Percentiles rank a stretch among this genome's conserved stretches.
Conservation (phyloP, 2,113 vertebrate genomes). For the Hiodon alosoides region DNA sequence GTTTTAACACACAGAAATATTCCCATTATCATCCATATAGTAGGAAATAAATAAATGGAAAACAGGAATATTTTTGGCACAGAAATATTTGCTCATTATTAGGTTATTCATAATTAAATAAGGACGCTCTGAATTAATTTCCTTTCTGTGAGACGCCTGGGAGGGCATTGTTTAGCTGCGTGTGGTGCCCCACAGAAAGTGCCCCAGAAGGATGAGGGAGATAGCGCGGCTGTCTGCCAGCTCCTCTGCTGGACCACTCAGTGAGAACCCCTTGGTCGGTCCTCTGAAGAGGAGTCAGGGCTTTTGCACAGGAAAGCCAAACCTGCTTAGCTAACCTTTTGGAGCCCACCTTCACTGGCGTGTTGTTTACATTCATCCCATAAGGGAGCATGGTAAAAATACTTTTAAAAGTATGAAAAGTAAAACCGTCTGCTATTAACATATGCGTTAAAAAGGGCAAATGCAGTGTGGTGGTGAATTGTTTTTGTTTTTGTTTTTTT, state of each 20-base stretch:
- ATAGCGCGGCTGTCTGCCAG: constrained; percentile 5
- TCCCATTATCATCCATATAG: too few species aligned
- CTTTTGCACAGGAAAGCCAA: not conserved
- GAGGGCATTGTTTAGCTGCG: not conserved
- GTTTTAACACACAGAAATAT: too few species aligned
- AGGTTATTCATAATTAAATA: not conserved
- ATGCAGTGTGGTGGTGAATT: too few species aligned
- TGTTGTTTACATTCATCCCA: not conserved
- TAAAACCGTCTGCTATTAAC: too few species aligned
- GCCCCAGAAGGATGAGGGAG: not conserved
- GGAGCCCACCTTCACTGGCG: constrained; percentile 1
- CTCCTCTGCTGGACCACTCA: not conserved
- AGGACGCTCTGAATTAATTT: not conserved
- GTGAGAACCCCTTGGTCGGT: not conserved
- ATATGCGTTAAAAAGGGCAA: too few species aligned
- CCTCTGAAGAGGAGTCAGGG: not conserved
- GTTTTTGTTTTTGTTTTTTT: too few species aligned
- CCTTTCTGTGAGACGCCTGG: not conserved
- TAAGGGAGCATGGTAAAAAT: not conserved
- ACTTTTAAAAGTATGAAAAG: not conserved
- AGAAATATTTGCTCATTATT: not conserved
- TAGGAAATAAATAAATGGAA: not conserved
- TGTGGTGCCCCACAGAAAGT: not conserved
- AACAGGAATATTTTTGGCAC: not conserved
- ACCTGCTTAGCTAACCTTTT: not conserved